Percentiles rank a stretch among this genome's conserved stretches.
Evolutionary conservation across 2,888 invertebrate species (phyloP).

Genomic region (Sesamia inferens): DNA sequence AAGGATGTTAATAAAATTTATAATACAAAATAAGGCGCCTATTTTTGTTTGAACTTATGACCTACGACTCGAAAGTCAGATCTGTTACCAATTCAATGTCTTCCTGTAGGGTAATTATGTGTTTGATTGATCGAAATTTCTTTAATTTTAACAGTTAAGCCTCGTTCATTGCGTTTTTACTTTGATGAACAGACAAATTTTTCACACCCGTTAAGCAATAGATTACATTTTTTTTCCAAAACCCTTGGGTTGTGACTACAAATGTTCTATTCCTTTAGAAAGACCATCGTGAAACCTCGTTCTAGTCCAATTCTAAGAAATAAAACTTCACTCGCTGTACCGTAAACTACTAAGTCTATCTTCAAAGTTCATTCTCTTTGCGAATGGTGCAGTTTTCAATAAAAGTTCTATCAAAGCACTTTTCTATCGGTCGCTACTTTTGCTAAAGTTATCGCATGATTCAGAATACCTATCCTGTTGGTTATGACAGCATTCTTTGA

Average conservation of each 20-base stretch:
- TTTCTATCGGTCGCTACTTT: constrained; percentile 32
- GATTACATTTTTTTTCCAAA: background rate
- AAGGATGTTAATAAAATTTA: too few species aligned
- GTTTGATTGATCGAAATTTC: too few species aligned
- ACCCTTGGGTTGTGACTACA: background rate
- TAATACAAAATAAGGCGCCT: too few species aligned
- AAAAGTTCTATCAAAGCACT: constrained; percentile 50
- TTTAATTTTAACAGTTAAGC: background rate
- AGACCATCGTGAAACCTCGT: constrained; percentile 4
- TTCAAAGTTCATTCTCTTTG: constrained; percentile 51
- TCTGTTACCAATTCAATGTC: too few species aligned
- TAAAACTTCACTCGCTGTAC: constrained; percentile 39
- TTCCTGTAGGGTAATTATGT: too few species aligned
- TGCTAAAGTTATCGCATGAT: constrained; percentile 43
- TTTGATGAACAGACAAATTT: background rate
- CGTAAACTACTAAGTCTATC: constrained; percentile 58
- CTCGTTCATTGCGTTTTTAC: background rate
- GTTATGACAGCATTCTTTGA: constrained; percentile 16
- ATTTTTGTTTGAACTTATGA: too few species aligned
- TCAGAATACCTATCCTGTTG: constrained; percentile 11
- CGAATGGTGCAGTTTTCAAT: constrained; percentile 49
- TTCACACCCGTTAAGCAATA: background rate
- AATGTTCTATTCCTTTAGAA: background rate
- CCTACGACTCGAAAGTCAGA: too few species aligned
- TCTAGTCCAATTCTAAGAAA: constrained; percentile 27